Evolutionary conservation across 2,888 invertebrate species (phyloP), one percentile per base, ranked within the genome.

Genomic region (Baronia brevicornis): DNA sequence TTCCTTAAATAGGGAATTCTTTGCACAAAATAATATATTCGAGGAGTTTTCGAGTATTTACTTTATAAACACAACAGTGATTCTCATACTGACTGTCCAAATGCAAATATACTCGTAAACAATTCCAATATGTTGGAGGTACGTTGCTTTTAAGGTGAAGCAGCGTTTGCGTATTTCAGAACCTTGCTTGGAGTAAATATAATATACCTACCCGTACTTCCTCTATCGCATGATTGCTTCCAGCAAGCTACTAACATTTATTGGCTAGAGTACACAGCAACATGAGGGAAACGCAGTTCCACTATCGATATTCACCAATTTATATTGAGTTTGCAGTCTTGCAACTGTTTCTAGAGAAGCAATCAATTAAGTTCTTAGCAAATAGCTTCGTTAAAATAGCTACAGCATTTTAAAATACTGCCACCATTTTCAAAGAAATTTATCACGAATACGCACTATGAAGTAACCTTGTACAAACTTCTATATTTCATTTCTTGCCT

Each of bases 161-260:
- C 14, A 14, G 14, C 14, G 3, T 25, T 14, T 14, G 24, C 7
- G 8, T 14, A 9, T 14, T 21, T 10, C 46, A 50, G 56, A 57
- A 50, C 53, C 51, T 48, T 60, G 56, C 35, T 59, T 63, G 54
- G 45, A 48, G 43, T 48, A 45, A 48, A 53, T 62, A 68, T 68
- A 65, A 64, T 60, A 59, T 55, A 60, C 28, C 50, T 56, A 51
- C 50, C 58, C 43, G 42, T 39, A 48, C 43, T 43, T 48, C 39
- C 46, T 41, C 41, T 39, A 40, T 41, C 44, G 38, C 38, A 39
- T 50, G 48, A 51, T 50, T 46, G 45, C 36, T 45, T 46, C 43
- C 40, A 43, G 48, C n/a, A n/a, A n/a, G n/a, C 46, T 43, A 42
- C 37, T 46, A 46, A 43, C 41, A 40, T 43, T 49, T 46, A 44